Evolutionary conservation across 2,113 vertebrate species (phyloP).

Genomic region (Origma solitaria): DNA sequence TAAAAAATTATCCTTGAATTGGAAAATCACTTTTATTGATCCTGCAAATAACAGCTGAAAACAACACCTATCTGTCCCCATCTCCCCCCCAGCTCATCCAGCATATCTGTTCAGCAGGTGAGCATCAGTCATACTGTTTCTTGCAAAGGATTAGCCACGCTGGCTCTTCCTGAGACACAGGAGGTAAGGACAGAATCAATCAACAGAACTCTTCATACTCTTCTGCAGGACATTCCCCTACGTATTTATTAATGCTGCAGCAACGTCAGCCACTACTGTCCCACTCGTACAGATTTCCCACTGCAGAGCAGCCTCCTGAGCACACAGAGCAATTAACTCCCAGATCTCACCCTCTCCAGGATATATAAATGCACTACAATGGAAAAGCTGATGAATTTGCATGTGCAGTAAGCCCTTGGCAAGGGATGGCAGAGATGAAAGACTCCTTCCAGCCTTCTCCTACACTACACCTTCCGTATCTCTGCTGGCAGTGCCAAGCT

Average conservation of each 20-base stretch:
- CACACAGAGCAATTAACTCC: neutral
- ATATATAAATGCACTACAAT: neutral
- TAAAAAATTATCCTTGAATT: constrained; percentile 40
- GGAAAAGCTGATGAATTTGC: constrained; percentile 9
- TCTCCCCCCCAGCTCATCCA: neutral
- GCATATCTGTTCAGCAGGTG: neutral
- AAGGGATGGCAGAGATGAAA: constrained; percentile 24
- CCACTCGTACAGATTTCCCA: neutral
- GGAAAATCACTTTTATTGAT: constrained; percentile 62
- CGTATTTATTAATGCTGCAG: neutral
- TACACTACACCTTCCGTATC: neutral
- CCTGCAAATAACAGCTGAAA: constrained; percentile 46
- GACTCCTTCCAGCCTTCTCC: neutral
- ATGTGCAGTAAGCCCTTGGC: neutral
- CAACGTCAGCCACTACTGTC: neutral
- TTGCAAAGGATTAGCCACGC: neutral
- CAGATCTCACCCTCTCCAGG: neutral
- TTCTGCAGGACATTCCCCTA: neutral
- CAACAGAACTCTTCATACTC: neutral
- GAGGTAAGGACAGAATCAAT: neutral
- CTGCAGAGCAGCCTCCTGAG: neutral
- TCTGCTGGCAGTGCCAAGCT: constrained; percentile 4
- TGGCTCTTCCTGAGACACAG: neutral
- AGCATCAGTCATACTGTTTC: constrained; percentile 20
- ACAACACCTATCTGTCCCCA: neutral